Base-by-base conservation (phyloP, 2,888 invertebrate genomes). In the Mactromeris polynyma region DNA sequence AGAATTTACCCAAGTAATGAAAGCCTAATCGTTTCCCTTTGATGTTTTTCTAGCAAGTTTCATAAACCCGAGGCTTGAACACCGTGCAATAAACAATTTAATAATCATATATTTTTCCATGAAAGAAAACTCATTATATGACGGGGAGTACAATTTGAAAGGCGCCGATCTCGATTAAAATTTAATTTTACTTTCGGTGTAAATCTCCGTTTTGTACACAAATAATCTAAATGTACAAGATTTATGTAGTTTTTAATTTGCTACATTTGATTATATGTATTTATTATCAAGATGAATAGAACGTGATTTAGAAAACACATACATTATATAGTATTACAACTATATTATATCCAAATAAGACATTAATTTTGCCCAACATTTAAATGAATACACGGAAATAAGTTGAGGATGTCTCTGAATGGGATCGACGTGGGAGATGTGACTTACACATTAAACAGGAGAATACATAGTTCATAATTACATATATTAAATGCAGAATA, bases 91-190 rank as follows among this genome's bases (percentile, higher is more conserved):
- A 73, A 73, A 73, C 73, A 73, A 36, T 73, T 73, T 73, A 36
- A 36, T 73, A 33, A 73, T 73, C 36, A 73, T 73, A 73, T 14
- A 26, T 33, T 19, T 33, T 73, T 9, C 11, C 17, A 73, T 73
- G 36, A 73, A 73, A 73, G 73, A 73, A 36, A 36, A 73, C 73
- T 73, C 36, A 36, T 64, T 64, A 64, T 26, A 26, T 73, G 31
- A 26, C 73, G 73, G 26, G 14, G 6, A 36, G 36, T 9, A 73
- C 73, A 33, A 73, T 73, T 73, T 73, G 36, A 36, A 33, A 36
- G 73, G 73, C 73, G 73, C 73, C 73, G 31, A 73, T 73, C 26
- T 73, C 73, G n/a, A 73, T 73, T 73, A 36, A 73, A 73, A 11
- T 73, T 73, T 73, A 73, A 73, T 73, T 73, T 73, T 73, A 73